phyloP scores from a whole-genome alignment of 2,113 vertebrate genomes.

The Mobula hypostoma region DNA sequence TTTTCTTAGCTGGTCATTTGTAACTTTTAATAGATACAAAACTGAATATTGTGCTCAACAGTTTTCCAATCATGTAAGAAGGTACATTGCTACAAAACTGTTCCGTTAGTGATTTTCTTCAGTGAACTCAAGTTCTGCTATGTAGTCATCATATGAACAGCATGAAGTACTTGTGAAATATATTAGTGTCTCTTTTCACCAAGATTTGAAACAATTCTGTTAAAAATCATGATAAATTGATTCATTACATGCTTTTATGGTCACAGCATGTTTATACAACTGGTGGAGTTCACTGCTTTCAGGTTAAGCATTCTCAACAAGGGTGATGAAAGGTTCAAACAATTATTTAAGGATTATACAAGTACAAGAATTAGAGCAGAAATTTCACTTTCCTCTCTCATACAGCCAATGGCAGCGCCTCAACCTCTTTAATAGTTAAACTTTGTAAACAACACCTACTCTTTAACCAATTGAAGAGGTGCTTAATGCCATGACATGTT shows the following conservation, averaged over 20 bases:
- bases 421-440: not conserved
- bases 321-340: not conserved
- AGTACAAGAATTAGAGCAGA: not conserved
- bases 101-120: not conserved
- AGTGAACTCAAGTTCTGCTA: not conserved
- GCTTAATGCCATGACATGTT: not conserved
- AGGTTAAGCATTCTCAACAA: not conserved
- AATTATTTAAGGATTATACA: not conserved
- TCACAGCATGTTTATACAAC: not conserved
- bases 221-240: not conserved
- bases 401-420: not conserved
- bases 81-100: not conserved
- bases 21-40: not conserved
- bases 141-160: not conserved
- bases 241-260: not conserved
- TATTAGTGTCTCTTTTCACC: not conserved
- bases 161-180: not conserved
- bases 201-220: not conserved
- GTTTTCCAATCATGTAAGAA: not conserved
- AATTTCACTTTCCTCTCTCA: not conserved
- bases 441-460: not conserved
- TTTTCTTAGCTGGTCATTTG: not conserved
- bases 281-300: not conserved
- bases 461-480: not conserved
- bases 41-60: not conserved